Base-by-base conservation (phyloP, 2,888 invertebrate genomes). In the Melipona beecheii region DNA sequence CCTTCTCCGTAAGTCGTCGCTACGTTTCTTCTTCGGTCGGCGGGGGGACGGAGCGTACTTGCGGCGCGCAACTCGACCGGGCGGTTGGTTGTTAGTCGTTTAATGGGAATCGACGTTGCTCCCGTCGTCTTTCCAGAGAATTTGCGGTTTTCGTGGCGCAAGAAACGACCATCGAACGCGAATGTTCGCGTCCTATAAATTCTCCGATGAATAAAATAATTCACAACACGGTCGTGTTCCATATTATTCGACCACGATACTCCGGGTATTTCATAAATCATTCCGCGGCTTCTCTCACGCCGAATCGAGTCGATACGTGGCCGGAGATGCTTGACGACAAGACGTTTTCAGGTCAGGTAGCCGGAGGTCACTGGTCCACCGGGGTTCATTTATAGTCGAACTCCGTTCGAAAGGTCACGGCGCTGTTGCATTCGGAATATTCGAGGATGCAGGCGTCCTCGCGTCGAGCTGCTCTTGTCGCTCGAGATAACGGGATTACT, bases 301-400 rank as follows among this genome's bases (percentile, higher is more conserved):
- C 17, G 36, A 24, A 60, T 60, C 4, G 36, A 66, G 74, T 27
- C 50, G 36, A 78, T 36, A 24, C 24, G 36, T 19, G 24, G 50
- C 43, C 2, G 19, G 52, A 60, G 58, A 60, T 19, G 52, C 50
- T 60, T 19, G 24, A 17, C 52, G 74, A 68, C 62, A 27, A 73
- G 69, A 81, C 74, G n/a, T 70, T 75, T 78, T 54, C 78, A 75
- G 82, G 75, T 70, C 84, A 72, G 68, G 58, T 78, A 74, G 68
- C 52, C 65, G 58, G 75, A 70, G 72, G 75, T 75, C 43, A 69
- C 36, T 64, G 83, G 65, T 73, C 70, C 80, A 70, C 64, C 52
- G 5, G 75, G 58, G 62, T 69, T 70, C 84, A 82, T 69, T 83
- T 78, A 78, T 62, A 56, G 52, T 78, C 52, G 73, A 70, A 74